Evolutionary conservation across 2,113 vertebrate genomes (phyloP), one percentile per base, ranked within the genome.

Genomic region (Vombatus ursinus): DNA sequence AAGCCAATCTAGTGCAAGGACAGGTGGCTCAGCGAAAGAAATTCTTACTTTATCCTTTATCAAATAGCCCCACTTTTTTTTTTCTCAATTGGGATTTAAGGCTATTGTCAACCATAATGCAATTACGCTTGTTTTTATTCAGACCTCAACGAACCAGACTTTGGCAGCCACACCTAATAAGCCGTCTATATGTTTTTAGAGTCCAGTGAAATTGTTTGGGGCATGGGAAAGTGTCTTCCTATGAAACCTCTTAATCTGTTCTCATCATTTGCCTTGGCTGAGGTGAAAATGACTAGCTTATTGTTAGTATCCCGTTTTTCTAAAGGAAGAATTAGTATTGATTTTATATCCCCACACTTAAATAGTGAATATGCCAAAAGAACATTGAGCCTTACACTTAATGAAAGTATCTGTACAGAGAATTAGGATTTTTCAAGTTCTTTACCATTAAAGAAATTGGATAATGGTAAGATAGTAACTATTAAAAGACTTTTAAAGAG

Each of bases 161-260:
- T 96, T 96, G 97, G 98, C 97, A 96, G 94, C 96, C 94, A 97
- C 97, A 97, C 49, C 54, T 44, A 98, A 97, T 98, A 98, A 97
- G 96, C 94, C 96, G 95, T 96, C 93, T 97, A 90, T 95, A 97
- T 92, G 97, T 92, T 98, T 97, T 96, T 93, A 92, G 97, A 98
- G 96, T 97, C 96, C 95, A 97, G 94, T 96, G 96, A 92, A 92
- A 96, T 97, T 98, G 96, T 98, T 96, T 97, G 25, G 77, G 94
- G 89, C 98, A 98, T 98, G 98, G 98, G 97, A 98, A 99, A 99
- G 52, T 96, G 92, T 98, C 98, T 98, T 99, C 97, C 97, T 97
- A 97, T 92, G 96, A 98, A 96, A 97, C 94, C 3, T 97, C 54
- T 97, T 98, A 98, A 98, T 98, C 97, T 48, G 0, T 94, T 92